Evolutionary conservation across 1,140 invertebrate species (phyloP).

Genomic region (Sarcophaga bullata): DNA sequence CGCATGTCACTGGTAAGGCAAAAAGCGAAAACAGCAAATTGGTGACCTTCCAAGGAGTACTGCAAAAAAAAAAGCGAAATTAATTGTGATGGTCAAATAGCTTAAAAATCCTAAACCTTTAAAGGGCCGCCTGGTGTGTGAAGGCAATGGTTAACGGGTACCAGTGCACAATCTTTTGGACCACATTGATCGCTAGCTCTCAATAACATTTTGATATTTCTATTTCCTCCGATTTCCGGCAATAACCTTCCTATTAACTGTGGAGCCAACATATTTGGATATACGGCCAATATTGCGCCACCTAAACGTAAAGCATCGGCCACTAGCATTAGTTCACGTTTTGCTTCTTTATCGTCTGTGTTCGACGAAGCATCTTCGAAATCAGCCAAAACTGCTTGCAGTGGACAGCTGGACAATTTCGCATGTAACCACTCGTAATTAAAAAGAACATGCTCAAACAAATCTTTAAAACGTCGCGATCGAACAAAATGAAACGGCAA

Average conservation of each 20-base stretch:
- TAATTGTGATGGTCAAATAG: not conserved
- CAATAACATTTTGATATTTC: slow-evolving; percentile 86
- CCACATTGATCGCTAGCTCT: slow-evolving; percentile 90
- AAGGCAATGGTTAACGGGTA: slow-evolving; percentile 94
- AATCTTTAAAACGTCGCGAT: slow-evolving; percentile 88
- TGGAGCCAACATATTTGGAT: slow-evolving; percentile 95
- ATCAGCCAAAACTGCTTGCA: slow-evolving; percentile 93
- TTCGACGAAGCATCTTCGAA: slow-evolving; percentile 93
- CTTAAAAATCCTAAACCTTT: slow-evolving; percentile 72
- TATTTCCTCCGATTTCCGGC: slow-evolving; percentile 84
- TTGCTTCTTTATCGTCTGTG: slow-evolving; percentile 85
- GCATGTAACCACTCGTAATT: slow-evolving; percentile 98
- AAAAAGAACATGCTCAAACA: slow-evolving; percentile 94
- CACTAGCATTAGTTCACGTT: slow-evolving; percentile 91
- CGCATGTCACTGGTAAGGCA: slow-evolving; percentile 90
- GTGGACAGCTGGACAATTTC: slow-evolving; percentile 92
- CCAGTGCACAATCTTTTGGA: slow-evolving; percentile 85
- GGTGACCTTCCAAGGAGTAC: slow-evolving; percentile 97
- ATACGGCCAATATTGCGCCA: slow-evolving; percentile 87
- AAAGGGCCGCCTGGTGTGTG: slow-evolving; percentile 97
- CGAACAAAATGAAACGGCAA: slow-evolving; percentile 94
- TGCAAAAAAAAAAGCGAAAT: slow-evolving; percentile 64
- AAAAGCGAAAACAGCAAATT: slow-evolving; percentile 97
- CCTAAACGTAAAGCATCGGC: slow-evolving; percentile 94
- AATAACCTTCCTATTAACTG: slow-evolving; percentile 92